A percentile compares a stretch with the other conserved stretches of the same genome.
These are phyloP conservation scores for Ophion obscuratus DNA, from an alignment of 2,888 invertebrate genomes.

Conservation along the genomic window DNA sequence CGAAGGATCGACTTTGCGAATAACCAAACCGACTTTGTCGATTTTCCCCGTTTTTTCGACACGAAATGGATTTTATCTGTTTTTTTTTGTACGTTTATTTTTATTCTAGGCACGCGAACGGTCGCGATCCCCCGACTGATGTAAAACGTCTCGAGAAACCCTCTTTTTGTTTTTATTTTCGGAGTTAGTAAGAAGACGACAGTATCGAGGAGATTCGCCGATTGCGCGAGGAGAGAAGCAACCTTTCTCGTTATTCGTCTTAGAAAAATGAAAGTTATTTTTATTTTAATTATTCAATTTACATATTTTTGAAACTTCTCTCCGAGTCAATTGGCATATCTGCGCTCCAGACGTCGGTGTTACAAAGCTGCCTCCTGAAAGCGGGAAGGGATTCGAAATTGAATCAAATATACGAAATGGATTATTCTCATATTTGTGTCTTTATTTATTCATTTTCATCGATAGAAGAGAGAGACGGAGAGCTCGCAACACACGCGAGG, in stretches of 20 bases:
- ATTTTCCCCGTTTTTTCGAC: background rate
- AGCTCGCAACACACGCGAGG: constrained; percentile 40
- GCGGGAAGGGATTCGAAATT: constrained; percentile 49
- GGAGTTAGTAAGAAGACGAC: constrained; percentile 65
- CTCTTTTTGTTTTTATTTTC: constrained; percentile 41
- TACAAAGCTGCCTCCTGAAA: constrained; percentile 66
- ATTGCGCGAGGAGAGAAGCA: constrained; percentile 37
- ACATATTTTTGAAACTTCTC: constrained; percentile 22
- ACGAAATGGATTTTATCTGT: background rate
- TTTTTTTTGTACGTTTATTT: constrained; percentile 14
- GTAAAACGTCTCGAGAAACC: constrained; percentile 59
- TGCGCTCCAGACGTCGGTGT: constrained; percentile 37
- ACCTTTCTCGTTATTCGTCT: background rate
- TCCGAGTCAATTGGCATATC: constrained; percentile 49
- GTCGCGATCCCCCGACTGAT: constrained; percentile 62
- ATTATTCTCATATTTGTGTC: constrained; percentile 52
- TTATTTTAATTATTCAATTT: background rate
- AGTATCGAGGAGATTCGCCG: constrained; percentile 38
- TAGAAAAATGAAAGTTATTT: background rate
- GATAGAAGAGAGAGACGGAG: background rate
- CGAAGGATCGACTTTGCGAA: constrained; percentile 58
- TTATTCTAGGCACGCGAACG: constrained; percentile 19
- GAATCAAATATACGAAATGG: constrained; percentile 53
- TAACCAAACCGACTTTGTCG: background rate
- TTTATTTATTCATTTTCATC: constrained; percentile 46